These are phyloP conservation scores for Collichthys lucidus DNA, from an alignment of 2,113 vertebrate genomes.

Conservation along the genomic window DNA sequence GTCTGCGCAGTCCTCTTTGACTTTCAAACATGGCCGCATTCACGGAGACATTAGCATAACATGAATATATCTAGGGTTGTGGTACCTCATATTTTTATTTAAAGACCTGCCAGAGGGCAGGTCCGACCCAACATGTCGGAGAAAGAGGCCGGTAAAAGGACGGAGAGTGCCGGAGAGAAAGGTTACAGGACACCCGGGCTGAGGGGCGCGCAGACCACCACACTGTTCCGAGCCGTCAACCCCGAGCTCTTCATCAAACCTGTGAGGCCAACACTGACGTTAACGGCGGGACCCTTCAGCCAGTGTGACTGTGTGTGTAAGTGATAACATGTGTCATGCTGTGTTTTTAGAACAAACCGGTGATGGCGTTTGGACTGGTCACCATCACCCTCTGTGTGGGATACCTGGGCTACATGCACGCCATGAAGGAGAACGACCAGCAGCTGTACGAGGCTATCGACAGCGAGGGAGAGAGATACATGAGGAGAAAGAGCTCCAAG, in stretches of 20 bases:
- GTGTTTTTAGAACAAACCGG: constrained; percentile 90
- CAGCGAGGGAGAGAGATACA: constrained; percentile 89
- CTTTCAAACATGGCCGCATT: constrained; percentile 25
- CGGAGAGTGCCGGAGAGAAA: constrained; percentile 77
- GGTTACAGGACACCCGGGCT: constrained; percentile 85
- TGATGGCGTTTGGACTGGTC: constrained; percentile 93
- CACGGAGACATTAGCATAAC: accelerated
- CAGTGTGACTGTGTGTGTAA: too few species aligned
- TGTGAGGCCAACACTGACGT: constrained; percentile 81
- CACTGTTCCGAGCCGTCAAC: constrained; percentile 93
- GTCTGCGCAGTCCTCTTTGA: not conserved
- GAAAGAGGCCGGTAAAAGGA: constrained; percentile 71
- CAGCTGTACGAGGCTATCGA: constrained; percentile 92
- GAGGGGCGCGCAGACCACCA: constrained; percentile 87
- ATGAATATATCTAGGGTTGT: accelerated
- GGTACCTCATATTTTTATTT: accelerated
- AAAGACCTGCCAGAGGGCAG: accelerated
- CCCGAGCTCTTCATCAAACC: constrained; percentile 98
- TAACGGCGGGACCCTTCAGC: not conserved
- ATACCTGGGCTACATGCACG: constrained; percentile 95
- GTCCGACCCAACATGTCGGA: constrained; percentile 82
- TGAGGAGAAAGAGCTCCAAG: constrained; percentile 90
- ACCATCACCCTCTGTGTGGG: constrained; percentile 90
- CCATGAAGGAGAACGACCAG: constrained; percentile 89
- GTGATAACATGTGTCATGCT: not conserved